These are phyloP conservation scores for Oncorhynchus masou DNA, from an alignment of 2,113 vertebrate species.

Conservation along the genomic window DNA sequence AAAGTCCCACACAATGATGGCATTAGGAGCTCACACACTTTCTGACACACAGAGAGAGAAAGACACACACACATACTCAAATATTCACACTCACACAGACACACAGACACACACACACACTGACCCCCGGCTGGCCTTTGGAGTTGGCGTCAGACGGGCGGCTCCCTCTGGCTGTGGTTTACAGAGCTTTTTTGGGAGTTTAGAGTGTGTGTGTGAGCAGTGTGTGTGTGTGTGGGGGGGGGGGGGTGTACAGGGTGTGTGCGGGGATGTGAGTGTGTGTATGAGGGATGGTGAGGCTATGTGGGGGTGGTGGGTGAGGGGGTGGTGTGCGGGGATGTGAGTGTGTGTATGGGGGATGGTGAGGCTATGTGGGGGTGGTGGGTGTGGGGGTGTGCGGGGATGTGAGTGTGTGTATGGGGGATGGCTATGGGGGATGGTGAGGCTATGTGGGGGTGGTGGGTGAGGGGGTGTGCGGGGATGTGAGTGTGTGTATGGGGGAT, in stretches of 20 bases:
- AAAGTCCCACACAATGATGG: conserved; percentile 24
- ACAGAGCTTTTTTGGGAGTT: conserved; percentile 44
- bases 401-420: conserved; percentile 3
- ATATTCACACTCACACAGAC: conserved; percentile 3
- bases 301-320: conserved; percentile 7
- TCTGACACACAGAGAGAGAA: too few relatives aligned
- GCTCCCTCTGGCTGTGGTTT: conserved; percentile 41
- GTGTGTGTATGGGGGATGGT: conserved; percentile 2
- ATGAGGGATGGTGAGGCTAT: neutral
- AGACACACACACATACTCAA: conserved; percentile 7
- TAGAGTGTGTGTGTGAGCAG: conserved; percentile 26
- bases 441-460: neutral
- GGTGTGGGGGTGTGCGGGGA: conserved; percentile 23
- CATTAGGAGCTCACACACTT: neutral
- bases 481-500: conserved; percentile 1
- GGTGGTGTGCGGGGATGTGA: conserved; percentile 10
- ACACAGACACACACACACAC: neutral
- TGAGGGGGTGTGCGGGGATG: conserved; percentile 22
- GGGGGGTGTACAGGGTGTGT: too few relatives aligned
- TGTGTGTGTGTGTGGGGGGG: neutral
- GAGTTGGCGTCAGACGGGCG: conserved; percentile 39
- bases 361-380: neutral
- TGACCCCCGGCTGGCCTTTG: conserved; percentile 33
- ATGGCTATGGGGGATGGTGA: conserved; percentile 1
- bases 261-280: neutral